These are phyloP conservation scores for Craniophora ligustri DNA, from an alignment of 2,888 invertebrate species.

Conservation along the genomic window DNA sequence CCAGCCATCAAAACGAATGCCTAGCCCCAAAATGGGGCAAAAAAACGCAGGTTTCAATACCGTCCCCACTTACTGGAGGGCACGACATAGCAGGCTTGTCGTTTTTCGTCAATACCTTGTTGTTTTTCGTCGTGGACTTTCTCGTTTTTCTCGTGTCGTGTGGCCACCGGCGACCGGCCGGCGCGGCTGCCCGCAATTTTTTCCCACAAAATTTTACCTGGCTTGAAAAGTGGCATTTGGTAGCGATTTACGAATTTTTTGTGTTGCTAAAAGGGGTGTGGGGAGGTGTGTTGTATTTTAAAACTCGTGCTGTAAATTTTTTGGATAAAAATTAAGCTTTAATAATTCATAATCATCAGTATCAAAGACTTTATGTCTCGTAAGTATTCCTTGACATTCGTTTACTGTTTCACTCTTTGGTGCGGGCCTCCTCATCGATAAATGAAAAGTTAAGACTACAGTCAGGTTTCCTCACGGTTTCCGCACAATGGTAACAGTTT, in stretches of 20 bases:
- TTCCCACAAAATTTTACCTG: conserved; percentile 63
- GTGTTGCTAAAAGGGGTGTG: conserved; percentile 35
- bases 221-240: conserved; percentile 55
- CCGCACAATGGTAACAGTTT: too few species aligned
- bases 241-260: conserved; percentile 61
- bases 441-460: too few species aligned
- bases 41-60: conserved; percentile 43
- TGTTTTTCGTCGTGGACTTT: conserved; percentile 50
- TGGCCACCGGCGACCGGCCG: conserved; percentile 38
- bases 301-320: background rate
- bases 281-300: background rate
- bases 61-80: conserved; percentile 46
- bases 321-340: background rate
- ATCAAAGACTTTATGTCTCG: too few species aligned
- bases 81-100: conserved; percentile 50
- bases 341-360: too few species aligned
- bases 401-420: too few species aligned
- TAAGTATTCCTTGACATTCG: too few species aligned
- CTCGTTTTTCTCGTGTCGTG: conserved; percentile 47
- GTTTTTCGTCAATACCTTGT: conserved; percentile 62
- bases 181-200: conserved; percentile 52
- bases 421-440: too few species aligned
- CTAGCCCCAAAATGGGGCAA: conserved; percentile 27
- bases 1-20: conserved; percentile 17
- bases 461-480: too few species aligned